Base-by-base conservation (phyloP, 2,888 invertebrate species). In the Nezara viridula region DNA sequence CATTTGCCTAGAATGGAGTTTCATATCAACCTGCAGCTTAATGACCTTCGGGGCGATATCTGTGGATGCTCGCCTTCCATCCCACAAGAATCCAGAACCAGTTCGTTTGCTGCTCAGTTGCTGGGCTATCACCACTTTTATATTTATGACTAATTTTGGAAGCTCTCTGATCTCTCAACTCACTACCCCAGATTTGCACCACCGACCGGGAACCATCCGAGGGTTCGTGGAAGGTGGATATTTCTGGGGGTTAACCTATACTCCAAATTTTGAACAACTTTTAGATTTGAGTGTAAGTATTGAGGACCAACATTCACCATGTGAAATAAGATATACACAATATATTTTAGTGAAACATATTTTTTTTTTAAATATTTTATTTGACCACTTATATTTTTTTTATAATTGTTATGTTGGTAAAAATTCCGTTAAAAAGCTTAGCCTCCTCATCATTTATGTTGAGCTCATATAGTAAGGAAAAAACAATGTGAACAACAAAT, bases 101-200 rank as follows among this genome's bases (percentile, higher is more conserved):
- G 50, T 52, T 24, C 89, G 89, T 4, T 49, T 50, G n/a, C 89
- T 89, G 2, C 37, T 89, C 40, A 14, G 19, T 50, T n/a, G 32
- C 50, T 89, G 89, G 89, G 81, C 50, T 16, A 27, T 89, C 37
- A 85, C 55, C 2, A 49, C 81, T 52, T 73, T 89, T 44, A 14
- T 85, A 10, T 12, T 85, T 14, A 55, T 81, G 24, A 40, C 85
- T 47, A 21, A 37, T 55, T 85, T 85, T 37, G 44, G 81, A 12
- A 85, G 85, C 50, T 89, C 89, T 19, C 85, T 89, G 2, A 81
- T 89, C 50, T 89, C 89, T 24, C 85, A 89, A 5, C 77, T 89
- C 10, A 89, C 89, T 16, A 89, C 85, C 6, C 89, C 89, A 19
- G 85, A 85, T 1, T 21, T 85, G 52, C 24, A 52, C 2, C 40